Evolutionary conservation across 2,113 vertebrate species (phyloP), one percentile per base, ranked within the genome.

Genomic region (Ctenodactylus gundi): DNA sequence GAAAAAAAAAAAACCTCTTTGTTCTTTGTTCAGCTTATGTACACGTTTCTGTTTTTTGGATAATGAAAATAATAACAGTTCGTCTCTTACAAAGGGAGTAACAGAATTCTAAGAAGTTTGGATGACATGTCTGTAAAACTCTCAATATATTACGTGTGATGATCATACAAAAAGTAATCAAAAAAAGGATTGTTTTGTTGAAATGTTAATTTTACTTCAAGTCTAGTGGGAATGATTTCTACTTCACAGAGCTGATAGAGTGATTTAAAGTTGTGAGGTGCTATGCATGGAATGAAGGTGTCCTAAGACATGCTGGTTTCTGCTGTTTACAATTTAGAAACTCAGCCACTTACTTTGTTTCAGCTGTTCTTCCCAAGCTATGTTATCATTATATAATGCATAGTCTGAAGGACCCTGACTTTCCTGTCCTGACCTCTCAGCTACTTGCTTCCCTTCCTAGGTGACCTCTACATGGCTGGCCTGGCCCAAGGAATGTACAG

Each of bases 381-480:
- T n/a, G 21, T 62, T 18, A 9, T 12, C 3, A 2, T 39, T 46
- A 39, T 64, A 23, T n/a, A 36, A 11, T 17, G 41, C 36, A 49
- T 2, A 23, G 21, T n/a, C 25, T 44, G 7, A 31, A 12, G 41
- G 11, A 4, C 39, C 6, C 14, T 64, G 67, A 12, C 46, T 75
- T 27, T 90, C 92, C 9, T 93, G 90, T 57, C 12, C 76, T n/a
- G 27, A 12, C 65, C 0, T 51, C 0, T 90, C 73, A 83, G 12
- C 3, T 41, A 1, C 53, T 34, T 17, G 0, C 83, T 90, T 90
- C 72, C n/a, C 31, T 34, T 90, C 89, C 7, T 85, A 99, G 99
- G 99, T 85, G 99, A 99, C 88, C 99, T 99, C 94, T 99, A 99
- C 98, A 99, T 99, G 90, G 99, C 99, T 25, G 99, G 99, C 67